Percentiles rank a stretch among this genome's conserved stretches.
phyloP scores from a whole-genome alignment of 2,888 invertebrate species.

The Resseliella maxima region DNA sequence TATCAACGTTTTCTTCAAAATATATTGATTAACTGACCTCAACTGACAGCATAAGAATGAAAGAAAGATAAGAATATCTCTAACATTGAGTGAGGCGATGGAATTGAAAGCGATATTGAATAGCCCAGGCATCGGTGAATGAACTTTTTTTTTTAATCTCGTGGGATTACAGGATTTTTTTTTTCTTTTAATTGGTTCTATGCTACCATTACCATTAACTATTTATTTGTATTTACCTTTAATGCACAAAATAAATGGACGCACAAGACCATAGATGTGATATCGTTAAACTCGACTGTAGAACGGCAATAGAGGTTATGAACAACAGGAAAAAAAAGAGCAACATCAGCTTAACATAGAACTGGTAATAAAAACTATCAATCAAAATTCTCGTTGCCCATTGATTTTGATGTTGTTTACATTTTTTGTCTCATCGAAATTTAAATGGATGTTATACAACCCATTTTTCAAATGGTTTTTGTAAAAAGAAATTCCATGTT shows the following conservation, averaged over 20 bases:
- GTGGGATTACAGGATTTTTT: slow-evolving; percentile 37
- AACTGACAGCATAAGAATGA: neutral
- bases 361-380: slow-evolving; percentile 37
- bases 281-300: neutral
- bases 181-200: slow-evolving; percentile 28
- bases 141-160: neutral
- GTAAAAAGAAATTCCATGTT: neutral
- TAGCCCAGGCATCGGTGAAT: slow-evolving; percentile 14
- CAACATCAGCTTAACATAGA: neutral
- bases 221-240: slow-evolving; percentile 12
- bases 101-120: slow-evolving; percentile 48
- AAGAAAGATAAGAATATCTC: slow-evolving; percentile 11
- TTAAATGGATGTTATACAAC: neutral
- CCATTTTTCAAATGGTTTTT: slow-evolving; percentile 30
- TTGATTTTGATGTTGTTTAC: neutral
- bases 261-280: neutral
- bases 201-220: neutral
- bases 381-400: slow-evolving; percentile 41
- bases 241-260: neutral
- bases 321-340: neutral
- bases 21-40: neutral
- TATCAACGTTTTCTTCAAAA: slow-evolving; percentile 19
- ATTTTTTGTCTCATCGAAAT: slow-evolving; percentile 16
- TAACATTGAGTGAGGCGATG: neutral
- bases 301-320: neutral